Conservation (phyloP, 2,113 vertebrate species). For the Scolopax mira region DNA sequence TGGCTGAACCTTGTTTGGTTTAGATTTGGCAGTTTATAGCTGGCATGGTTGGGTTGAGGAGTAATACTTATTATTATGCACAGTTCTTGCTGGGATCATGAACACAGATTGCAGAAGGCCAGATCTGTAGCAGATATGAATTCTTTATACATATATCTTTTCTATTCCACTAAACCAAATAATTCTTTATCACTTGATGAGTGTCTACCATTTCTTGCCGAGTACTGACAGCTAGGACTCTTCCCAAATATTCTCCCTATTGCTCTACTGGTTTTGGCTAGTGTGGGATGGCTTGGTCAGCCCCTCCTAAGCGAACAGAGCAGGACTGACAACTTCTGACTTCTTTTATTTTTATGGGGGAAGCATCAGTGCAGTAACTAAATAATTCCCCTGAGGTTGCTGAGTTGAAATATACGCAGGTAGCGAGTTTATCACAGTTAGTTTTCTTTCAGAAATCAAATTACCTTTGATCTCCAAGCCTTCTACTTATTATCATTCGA, state of each 20-base stretch:
- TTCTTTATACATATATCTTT: not conserved
- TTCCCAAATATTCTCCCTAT: not conserved
- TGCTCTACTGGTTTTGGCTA: not conserved
- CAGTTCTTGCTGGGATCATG: not conserved
- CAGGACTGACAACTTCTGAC: not conserved
- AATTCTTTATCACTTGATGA: not conserved
- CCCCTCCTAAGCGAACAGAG: not conserved
- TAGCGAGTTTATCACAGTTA: not conserved
- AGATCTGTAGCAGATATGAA: not conserved
- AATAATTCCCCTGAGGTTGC: not conserved
- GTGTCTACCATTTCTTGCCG: not conserved
- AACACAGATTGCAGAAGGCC: not conserved
- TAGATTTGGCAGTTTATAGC: not conserved
- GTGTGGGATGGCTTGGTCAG: not conserved
- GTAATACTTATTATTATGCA: not conserved
- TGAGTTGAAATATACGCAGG: not conserved
- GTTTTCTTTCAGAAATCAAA: constrained; percentile 12
- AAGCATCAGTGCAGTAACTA: not conserved
- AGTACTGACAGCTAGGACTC: not conserved
- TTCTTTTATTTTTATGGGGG: not conserved
- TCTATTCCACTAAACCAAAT: not conserved
- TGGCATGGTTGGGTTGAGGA: not conserved
- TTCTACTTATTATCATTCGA: not conserved
- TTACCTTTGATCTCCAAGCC: constrained; percentile 10
- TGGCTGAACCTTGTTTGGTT: not conserved